A percentile compares a stretch with the other conserved stretches of the same genome.
Evolutionary conservation across 2,888 invertebrate species (phyloP).

Genomic region (Caradrina kadenii): DNA sequence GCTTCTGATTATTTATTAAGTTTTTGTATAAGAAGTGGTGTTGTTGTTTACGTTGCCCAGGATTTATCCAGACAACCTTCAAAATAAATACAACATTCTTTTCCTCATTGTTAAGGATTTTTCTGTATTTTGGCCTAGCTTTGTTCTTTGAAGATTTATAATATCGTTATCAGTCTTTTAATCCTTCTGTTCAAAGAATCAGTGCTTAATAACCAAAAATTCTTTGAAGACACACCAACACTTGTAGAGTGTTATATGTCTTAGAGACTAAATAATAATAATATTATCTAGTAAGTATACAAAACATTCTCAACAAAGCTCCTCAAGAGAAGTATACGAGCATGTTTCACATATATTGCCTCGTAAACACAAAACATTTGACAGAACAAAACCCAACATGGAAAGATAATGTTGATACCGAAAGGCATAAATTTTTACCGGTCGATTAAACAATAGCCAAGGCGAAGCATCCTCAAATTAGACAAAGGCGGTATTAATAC

Average conservation of each 20-base stretch:
- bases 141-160: constrained; percentile 4
- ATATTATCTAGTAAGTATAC: constrained; percentile 12
- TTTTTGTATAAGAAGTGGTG: constrained; percentile 49
- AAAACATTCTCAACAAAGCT: constrained; percentile 37
- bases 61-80: constrained; percentile 1
- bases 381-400: constrained; percentile 55
- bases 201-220: too few relatives aligned
- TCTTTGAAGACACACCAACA: neutral
- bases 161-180: constrained; percentile 11
- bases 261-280: constrained; percentile 29
- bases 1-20: constrained; percentile 69
- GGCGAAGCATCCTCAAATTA: constrained; percentile 84
- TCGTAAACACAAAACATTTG: constrained; percentile 55
- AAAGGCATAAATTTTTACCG: constrained; percentile 83
- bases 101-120: neutral
- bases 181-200: neutral
- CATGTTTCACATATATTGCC: constrained; percentile 43
- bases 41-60: constrained; percentile 28
- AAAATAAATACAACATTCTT: neutral
- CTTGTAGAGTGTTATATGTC: neutral
- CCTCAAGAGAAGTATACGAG: constrained; percentile 39
- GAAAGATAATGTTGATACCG: constrained; percentile 63
- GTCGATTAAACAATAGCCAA: constrained; percentile 85
- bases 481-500: constrained; percentile 90
- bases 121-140: neutral